A percentile compares a stretch with the other conserved stretches of the same genome.
phyloP scores from a whole-genome alignment of 2,797 vertebrate species.

The Typhlichthys subterraneus region DNA sequence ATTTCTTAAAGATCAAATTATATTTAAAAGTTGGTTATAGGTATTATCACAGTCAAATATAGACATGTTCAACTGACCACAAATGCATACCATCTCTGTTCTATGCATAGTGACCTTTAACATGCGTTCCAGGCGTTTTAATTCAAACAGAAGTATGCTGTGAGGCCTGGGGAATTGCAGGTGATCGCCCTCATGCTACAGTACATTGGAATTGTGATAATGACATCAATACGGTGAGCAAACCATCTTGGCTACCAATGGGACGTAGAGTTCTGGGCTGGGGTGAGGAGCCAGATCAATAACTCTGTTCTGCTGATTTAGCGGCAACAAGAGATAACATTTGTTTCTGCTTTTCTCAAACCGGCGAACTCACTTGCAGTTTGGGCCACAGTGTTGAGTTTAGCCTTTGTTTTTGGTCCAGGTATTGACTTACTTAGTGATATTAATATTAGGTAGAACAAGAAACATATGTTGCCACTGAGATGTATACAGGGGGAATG shows the following conservation, averaged over 20 bases:
- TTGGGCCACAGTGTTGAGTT: constrained; percentile 49
- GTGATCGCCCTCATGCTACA: constrained; percentile 44
- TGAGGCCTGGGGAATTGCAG: constrained; percentile 37
- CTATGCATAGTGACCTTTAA: constrained; percentile 20
- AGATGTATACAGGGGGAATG: constrained; percentile 8
- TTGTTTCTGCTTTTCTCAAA: constrained; percentile 86
- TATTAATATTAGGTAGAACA: constrained; percentile 65
- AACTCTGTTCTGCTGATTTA: constrained; percentile 90
- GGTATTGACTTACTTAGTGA: constrained; percentile 78
- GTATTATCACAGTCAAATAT: no score
- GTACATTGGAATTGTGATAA: constrained; percentile 58
- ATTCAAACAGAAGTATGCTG: constrained; percentile 26
- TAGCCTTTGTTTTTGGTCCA: constrained; percentile 64
- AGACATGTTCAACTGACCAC: no score
- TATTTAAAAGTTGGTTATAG: no score
- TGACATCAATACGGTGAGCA: constrained; percentile 62
- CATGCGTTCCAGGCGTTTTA: constrained; percentile 46
- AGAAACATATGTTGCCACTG: constrained; percentile 27
- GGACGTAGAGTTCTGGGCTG: constrained; percentile 83
- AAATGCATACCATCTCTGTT: not conserved
- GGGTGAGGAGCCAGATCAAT: constrained; percentile 87
- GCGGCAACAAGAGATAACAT: constrained; percentile 85
- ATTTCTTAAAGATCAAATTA: no score
- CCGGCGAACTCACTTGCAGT: constrained; percentile 80
- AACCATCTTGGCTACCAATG: constrained; percentile 72